Evolutionary conservation across 2,113 vertebrate genomes (phyloP).

Genomic region (Ovis canadensis): DNA sequence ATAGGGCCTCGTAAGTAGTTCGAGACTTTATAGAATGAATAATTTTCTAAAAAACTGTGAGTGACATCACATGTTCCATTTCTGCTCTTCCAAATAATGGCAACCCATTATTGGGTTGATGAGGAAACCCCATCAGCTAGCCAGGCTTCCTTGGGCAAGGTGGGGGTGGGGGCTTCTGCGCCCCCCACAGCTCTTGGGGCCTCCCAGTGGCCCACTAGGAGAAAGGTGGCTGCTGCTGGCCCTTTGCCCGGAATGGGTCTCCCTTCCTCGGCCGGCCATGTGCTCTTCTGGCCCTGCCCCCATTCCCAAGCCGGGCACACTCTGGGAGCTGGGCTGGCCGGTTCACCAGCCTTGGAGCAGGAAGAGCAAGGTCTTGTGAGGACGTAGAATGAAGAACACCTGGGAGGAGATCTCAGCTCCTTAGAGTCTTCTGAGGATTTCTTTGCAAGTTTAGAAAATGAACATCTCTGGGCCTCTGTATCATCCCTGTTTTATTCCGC

Average conservation of each 20-base stretch:
- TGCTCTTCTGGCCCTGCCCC: neutral
- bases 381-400: neutral
- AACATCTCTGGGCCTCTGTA: neutral
- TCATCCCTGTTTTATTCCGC: neutral
- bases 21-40: neutral
- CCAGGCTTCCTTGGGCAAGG: neutral
- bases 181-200: neutral
- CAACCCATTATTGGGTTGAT: neutral
- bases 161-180: neutral
- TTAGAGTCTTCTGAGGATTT: neutral
- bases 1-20: neutral
- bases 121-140: neutral
- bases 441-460: neutral
- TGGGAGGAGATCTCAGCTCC: neutral
- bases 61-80: neutral
- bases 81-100: neutral
- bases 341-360: neutral
- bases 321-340: neutral
- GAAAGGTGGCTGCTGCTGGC: neutral
- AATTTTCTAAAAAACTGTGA: neutral
- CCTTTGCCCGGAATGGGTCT: neutral
- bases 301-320: neutral
- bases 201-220: neutral
- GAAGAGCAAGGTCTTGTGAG: neutral
- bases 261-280: fast-evolving